Evolutionary conservation across 2,113 vertebrate genomes (phyloP).

Genomic region (Rallus limicola): DNA sequence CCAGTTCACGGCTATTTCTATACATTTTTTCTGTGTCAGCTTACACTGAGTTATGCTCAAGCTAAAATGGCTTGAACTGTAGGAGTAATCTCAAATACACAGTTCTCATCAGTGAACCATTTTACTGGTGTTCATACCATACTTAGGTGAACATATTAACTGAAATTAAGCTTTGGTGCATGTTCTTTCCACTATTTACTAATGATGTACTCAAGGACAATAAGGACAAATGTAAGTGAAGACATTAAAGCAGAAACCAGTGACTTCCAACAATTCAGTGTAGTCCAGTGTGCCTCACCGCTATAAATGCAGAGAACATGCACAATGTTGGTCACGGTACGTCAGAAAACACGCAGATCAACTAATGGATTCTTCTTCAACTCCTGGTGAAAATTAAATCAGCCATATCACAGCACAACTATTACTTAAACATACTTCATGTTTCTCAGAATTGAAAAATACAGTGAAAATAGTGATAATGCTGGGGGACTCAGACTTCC

Average conservation of each 20-base stretch:
- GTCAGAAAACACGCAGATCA: not conserved
- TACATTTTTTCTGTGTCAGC: not conserved
- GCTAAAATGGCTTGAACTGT: not conserved
- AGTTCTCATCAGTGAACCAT: not conserved
- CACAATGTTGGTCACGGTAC: not conserved
- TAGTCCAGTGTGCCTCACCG: fast-evolving
- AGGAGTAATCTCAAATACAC: not conserved
- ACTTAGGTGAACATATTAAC: not conserved
- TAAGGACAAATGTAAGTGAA: not conserved
- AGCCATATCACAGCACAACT: not conserved
- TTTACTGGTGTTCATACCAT: not conserved
- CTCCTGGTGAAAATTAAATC: not conserved
- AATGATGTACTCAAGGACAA: not conserved
- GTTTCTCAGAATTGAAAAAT: not conserved
- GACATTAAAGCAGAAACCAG: not conserved
- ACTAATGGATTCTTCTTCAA: not conserved
- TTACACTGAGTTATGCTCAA: not conserved
- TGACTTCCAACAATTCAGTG: not conserved
- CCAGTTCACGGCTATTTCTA: not conserved
- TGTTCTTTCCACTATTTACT: not conserved
- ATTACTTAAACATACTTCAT: not conserved
- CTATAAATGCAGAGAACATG: not conserved
- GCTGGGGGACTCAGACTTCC: not conserved
- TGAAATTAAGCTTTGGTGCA: not conserved
- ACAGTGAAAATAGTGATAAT: not conserved